A percentile compares a stretch with the other conserved stretches of the same genome.
Conservation (phyloP, 1,140 invertebrate species). For the Chymomyza costata region DNA sequence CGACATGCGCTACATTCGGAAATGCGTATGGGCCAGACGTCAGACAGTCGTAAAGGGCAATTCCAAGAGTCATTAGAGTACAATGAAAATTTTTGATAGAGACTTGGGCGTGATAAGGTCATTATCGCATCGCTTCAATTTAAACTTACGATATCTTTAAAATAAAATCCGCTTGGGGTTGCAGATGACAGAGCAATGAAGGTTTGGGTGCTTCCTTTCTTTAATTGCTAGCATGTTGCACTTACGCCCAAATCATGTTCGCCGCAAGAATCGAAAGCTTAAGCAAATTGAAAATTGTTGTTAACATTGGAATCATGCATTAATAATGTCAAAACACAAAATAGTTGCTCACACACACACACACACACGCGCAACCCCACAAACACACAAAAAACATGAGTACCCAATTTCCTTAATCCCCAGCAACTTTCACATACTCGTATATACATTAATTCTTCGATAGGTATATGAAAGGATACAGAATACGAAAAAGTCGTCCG, state of each 20-base stretch:
- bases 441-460: background rate
- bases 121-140: no score
- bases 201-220: no score
- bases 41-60: no score
- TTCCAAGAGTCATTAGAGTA: no score
- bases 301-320: conserved; percentile 56
- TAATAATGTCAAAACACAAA: conserved; percentile 59
- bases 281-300: conserved; percentile 65
- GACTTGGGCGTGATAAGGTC: no score
- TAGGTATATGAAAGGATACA: background rate
- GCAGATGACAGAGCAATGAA: no score
- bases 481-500: conserved; percentile 38
- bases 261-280: conserved; percentile 12
- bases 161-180: no score
- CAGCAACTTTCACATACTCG: conserved; percentile 23
- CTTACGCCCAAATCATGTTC: background rate
- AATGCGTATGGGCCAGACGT: conserved; percentile 28
- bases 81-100: conserved; percentile 27
- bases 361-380: conserved; percentile 8
- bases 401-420: conserved; percentile 62
- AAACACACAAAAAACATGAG: conserved; percentile 46
- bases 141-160: no score
- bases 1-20: conserved; percentile 19
- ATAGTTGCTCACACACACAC: conserved; percentile 40
- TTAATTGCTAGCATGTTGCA: background rate